phyloP scores from a whole-genome alignment of 2,888 invertebrate genomes.

The Minunthozetes semirufus region DNA sequence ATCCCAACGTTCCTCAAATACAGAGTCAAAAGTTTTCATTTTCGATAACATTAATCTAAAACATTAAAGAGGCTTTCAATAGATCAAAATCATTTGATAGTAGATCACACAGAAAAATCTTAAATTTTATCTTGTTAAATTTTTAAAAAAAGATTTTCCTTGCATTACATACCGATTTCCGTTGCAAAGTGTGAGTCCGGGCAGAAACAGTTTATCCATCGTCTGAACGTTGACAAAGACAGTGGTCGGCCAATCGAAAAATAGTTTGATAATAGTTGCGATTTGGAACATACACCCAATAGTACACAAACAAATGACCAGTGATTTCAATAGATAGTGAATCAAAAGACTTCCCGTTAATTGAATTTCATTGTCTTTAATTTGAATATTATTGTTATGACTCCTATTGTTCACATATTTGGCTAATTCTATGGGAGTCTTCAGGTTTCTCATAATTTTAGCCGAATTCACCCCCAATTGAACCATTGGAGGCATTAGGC shows the following conservation, averaged over 20 bases:
- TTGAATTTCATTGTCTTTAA: too few species aligned
- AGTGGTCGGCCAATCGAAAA: constrained; percentile 33
- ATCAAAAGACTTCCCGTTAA: not conserved
- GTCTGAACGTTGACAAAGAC: constrained; percentile 28
- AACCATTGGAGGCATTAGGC: too few species aligned
- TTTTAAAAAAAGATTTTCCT: not conserved
- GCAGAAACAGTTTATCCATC: constrained; percentile 33
- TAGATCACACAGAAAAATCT: too few species aligned
- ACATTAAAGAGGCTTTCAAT: not conserved
- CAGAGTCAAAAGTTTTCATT: not conserved
- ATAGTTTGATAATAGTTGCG: constrained; percentile 27
- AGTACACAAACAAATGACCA: constrained; percentile 24
- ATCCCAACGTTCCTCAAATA: constrained; percentile 22
- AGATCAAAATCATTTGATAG: not conserved
- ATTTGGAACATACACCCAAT: constrained; percentile 31
- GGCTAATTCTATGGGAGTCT: not conserved
- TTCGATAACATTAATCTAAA: constrained; percentile 26
- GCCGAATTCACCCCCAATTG: not conserved
- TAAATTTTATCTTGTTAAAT: too few species aligned
- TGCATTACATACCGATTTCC: constrained; percentile 28
- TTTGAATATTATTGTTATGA: not conserved
- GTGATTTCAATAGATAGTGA: constrained; percentile 15
- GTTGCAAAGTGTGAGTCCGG: constrained; percentile 36
- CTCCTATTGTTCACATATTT: not conserved
- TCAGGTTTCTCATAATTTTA: not conserved